Percentiles rank a stretch among this genome's conserved stretches.
phyloP scores from a whole-genome alignment of 2,888 invertebrate genomes.

The Acanthoscelides obtectus region DNA sequence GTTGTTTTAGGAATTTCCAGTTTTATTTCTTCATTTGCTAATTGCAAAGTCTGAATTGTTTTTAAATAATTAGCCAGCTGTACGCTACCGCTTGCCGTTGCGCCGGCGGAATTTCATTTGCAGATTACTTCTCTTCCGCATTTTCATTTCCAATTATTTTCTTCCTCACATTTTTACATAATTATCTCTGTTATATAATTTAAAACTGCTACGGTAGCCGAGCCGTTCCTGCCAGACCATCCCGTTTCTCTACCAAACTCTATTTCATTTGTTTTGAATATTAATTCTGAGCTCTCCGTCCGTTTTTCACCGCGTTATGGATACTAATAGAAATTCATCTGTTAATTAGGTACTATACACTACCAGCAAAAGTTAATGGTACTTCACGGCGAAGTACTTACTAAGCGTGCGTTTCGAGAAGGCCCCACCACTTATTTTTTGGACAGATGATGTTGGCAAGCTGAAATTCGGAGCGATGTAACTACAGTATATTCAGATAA shows the following conservation, averaged over 20 bases:
- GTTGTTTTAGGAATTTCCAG: constrained; percentile 38
- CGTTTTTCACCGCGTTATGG: neutral
- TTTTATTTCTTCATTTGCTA: constrained; percentile 37
- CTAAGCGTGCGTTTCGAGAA: no score
- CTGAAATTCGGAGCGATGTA: no score
- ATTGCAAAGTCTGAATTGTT: constrained; percentile 38
- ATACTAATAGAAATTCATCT: neutral
- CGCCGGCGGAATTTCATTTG: constrained; percentile 21
- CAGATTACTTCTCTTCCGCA: constrained; percentile 23
- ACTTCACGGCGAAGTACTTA: no score
- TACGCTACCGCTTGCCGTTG: constrained; percentile 21
- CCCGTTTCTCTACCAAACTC: neutral
- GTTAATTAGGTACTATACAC: neutral
- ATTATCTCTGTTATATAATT: neutral
- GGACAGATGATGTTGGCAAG: no score
- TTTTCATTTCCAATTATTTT: constrained; percentile 23
- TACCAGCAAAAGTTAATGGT: neutral
- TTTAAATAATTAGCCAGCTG: constrained; percentile 38
- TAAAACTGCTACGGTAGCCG: neutral
- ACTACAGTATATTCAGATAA: no score
- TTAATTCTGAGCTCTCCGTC: neutral
- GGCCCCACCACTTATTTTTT: no score
- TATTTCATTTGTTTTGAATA: neutral
- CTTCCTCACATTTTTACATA: constrained; percentile 6
- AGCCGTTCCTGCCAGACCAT: no score